Evolutionary conservation across 35 echinoderm and acorn worm genomes (phyloP).

Genomic region (Holothuria glaberrima): DNA sequence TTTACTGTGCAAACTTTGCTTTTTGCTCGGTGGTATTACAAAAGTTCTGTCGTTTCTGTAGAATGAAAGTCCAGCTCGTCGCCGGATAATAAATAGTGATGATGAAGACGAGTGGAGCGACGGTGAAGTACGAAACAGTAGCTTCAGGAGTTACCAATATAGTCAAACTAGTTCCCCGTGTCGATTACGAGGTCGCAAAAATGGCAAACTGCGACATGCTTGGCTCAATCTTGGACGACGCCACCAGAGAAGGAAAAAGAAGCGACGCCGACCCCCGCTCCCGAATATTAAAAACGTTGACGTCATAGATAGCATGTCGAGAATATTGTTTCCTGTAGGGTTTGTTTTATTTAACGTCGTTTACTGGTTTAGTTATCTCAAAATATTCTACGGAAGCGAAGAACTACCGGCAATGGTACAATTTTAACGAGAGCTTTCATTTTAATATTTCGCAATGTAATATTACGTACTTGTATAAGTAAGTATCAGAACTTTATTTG

Average conservation of each 20-base stretch:
- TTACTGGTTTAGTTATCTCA: constrained; percentile 85
- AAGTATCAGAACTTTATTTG: too few species aligned
- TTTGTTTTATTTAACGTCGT: constrained; percentile 84
- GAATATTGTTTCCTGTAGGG: constrained; percentile 72
- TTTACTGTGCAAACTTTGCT: too few species aligned
- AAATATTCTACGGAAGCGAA: constrained; percentile 16
- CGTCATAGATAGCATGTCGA: constrained; percentile 65
- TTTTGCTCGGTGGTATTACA: too few species aligned
- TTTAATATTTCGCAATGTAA: not conserved
- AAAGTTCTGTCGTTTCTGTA: not conserved
- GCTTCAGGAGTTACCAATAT: constrained; percentile 35
- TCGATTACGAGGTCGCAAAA: constrained; percentile 21
- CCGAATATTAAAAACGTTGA: constrained; percentile 69
- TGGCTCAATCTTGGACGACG: not conserved
- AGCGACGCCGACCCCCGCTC: constrained; percentile 1
- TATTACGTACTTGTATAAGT: too few species aligned
- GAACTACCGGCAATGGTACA: constrained; percentile 14
- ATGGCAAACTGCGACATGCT: constrained; percentile 31
- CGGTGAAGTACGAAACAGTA: not conserved
- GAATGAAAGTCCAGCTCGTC: constrained; percentile 11
- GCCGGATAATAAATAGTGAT: not conserved
- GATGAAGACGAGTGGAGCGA: constrained; percentile 41
- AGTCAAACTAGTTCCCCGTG: constrained; percentile 13
- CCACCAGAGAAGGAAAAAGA: constrained; percentile 30
- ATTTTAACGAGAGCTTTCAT: constrained; percentile 27